phyloP scores from a whole-genome alignment of 2,113 vertebrate species.

The Tychaedon coryphoeus region DNA sequence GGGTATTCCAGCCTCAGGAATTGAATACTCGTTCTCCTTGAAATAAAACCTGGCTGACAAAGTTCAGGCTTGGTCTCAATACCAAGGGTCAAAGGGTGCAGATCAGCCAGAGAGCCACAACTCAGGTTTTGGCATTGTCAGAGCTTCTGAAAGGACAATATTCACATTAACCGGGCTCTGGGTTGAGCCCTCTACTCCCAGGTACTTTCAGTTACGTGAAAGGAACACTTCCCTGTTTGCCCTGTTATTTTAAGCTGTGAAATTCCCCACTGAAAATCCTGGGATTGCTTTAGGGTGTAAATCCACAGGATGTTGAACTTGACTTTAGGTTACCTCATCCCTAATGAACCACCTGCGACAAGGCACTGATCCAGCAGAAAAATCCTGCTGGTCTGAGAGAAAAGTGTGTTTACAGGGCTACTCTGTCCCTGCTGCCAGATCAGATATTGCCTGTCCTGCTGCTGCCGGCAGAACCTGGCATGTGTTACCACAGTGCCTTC shows the following conservation, averaged over 20 bases:
- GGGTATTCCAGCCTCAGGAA: background rate
- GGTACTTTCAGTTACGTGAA: background rate
- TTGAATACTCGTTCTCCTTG: background rate
- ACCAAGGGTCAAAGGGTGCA: background rate
- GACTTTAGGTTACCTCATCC: background rate
- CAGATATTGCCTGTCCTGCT: background rate
- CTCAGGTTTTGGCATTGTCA: background rate
- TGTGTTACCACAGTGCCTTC: background rate
- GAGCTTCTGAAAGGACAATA: background rate
- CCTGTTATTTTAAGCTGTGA: background rate
- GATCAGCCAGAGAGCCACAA: background rate
- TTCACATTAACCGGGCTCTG: background rate
- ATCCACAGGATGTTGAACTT: background rate
- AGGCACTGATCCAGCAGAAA: background rate
- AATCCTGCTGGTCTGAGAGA: background rate
- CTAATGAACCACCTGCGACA: background rate
- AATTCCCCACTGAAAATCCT: background rate
- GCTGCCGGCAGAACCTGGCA: background rate
- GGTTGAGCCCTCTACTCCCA: background rate
- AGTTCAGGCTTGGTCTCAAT: background rate
- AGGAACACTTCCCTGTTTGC: background rate
- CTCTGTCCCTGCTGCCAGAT: background rate
- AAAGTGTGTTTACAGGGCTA: background rate
- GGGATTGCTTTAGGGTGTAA: background rate
- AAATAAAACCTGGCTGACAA: background rate